A percentile compares a stretch with the other conserved stretches of the same genome.
Evolutionary conservation across 2,888 invertebrate species (phyloP).

Genomic region (Lissonota sp.): DNA sequence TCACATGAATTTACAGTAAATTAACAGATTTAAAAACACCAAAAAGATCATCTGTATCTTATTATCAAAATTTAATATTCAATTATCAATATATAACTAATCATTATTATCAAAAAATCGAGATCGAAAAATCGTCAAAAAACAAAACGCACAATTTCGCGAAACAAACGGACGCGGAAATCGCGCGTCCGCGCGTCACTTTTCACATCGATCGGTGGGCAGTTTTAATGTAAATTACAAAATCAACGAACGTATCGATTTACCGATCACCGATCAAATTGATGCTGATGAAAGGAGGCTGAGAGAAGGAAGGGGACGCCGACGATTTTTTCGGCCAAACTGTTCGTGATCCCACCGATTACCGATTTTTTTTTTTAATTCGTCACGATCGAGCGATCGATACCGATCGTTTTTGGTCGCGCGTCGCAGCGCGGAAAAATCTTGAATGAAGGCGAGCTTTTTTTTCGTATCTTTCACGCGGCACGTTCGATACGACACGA

Average conservation of each 20-base stretch:
- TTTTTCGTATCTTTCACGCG: constrained; percentile 36
- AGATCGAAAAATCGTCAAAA: not conserved
- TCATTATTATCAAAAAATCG: not conserved
- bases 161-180: constrained; percentile 46
- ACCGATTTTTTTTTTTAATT: not conserved
- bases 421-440: constrained; percentile 36
- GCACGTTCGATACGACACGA: constrained; percentile 30
- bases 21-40: not conserved
- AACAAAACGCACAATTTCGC: constrained; percentile 25
- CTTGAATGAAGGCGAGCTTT: constrained; percentile 64
- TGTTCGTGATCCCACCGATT: not conserved
- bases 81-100: no score
- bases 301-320: no score
- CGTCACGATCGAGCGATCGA: constrained; percentile 14
- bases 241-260: no score
- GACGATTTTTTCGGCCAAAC: no score
- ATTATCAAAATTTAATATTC: no score
- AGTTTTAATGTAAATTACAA: no score
- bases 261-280: no score
- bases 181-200: constrained; percentile 57
- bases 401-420: constrained; percentile 30
- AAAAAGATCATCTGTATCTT: not conserved
- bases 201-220: constrained; percentile 4
- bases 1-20: constrained; percentile 14
- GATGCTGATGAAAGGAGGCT: no score